Base-by-base conservation (phyloP, 2,888 invertebrate genomes). In the Trichogramma evanescens region DNA sequence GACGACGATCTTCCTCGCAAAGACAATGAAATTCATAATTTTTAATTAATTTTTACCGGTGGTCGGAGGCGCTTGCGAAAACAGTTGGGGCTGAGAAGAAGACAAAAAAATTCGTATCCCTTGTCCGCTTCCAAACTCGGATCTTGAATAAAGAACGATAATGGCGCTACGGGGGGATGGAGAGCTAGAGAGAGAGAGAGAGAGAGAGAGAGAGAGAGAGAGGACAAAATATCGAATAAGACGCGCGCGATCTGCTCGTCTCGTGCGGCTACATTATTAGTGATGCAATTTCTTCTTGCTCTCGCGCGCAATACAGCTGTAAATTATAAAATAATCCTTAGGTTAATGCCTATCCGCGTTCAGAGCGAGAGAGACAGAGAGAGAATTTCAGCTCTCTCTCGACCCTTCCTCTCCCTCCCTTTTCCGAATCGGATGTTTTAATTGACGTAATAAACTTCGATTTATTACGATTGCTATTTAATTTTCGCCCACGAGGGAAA, bases 311-410 rank as follows among this genome's bases (percentile, higher is more conserved):
- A 26, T 26, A 63, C 59, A 67, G 71, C 67, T 71, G 70, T 73
- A 74, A 74, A 74, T 74, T 73, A 73, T 72, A 70, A 72, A 72
- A 74, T 73, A 73, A 73, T 74, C 74, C 70, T 70, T 67, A 68
- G 68, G 72, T 73, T 74, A 72, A 74, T 74, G 73, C 71, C 72
- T 69, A 66, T 67, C 68, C 69, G 66, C 70, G 71, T 68, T 72
- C 26, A 3, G 26, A 26, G 26, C 13, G 2, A 13, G 13, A 13
- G 13, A 13, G 13, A 13, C 1, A 26, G 2, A 26, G 26, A 26
- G 26, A 26, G 26, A 26, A 26, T 26, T 26, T 3, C 26, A 26
- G 26, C 26, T 26, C 26, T 26, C 13, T 13, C 26, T 26, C 26
- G 26, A 26, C 26, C 26, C 26, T 26, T 2, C 26, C 26, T 26